phyloP scores from a whole-genome alignment of 2,888 invertebrate genomes.

The Deilephila porcellus region DNA sequence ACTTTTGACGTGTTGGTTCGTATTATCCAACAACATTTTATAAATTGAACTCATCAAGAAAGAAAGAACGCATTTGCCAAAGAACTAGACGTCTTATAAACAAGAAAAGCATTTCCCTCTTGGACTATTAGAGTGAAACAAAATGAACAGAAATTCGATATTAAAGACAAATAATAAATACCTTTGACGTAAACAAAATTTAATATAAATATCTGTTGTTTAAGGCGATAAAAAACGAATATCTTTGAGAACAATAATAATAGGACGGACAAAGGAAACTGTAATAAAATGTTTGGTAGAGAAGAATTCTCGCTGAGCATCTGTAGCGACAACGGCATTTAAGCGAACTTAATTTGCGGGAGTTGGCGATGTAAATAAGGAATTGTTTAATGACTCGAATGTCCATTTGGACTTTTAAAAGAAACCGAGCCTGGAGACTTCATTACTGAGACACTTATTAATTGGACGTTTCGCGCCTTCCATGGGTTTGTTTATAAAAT shows the following conservation, averaged over 20 bases:
- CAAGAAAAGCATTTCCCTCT: too few relatives aligned
- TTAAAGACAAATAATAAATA: conserved; percentile 16
- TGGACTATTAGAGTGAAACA: not conserved
- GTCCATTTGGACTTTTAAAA: conserved; percentile 49
- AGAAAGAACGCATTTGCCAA: too few relatives aligned
- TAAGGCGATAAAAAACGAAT: not conserved
- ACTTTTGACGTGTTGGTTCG: too few relatives aligned
- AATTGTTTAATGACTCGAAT: conserved; percentile 54
- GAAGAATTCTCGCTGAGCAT: conserved; percentile 47
- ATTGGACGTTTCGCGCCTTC: conserved; percentile 31
- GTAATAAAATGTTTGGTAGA: conserved; percentile 46
- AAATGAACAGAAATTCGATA: not conserved
- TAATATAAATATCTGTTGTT: conserved; percentile 22
- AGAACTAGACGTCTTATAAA: too few relatives aligned
- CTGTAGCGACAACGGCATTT: conserved; percentile 49
- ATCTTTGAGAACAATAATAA: conserved; percentile 18
- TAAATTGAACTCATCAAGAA: too few relatives aligned
- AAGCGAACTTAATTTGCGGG: conserved; percentile 56
- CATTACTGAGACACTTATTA: conserved; percentile 44
- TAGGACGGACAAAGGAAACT: conserved; percentile 43
- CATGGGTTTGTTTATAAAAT: conserved; percentile 10
- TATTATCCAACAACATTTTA: too few relatives aligned
- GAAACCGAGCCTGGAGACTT: conserved; percentile 38
- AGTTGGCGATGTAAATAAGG: conserved; percentile 59
- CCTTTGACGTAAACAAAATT: not conserved